Base-by-base conservation (phyloP, 1,140 invertebrate species). In the Protaetia brevitarsis region DNA sequence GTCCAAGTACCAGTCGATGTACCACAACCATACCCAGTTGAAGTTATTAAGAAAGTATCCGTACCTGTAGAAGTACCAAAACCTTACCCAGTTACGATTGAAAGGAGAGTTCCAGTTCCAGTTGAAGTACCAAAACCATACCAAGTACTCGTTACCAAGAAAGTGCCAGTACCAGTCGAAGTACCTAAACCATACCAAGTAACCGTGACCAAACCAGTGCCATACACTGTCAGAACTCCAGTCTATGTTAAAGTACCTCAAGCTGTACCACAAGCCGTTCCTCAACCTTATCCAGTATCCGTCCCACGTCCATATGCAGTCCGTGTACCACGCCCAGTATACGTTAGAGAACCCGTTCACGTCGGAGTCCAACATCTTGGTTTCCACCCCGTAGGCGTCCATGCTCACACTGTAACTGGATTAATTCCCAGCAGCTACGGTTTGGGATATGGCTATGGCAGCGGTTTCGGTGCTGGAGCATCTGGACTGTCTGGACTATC, bases 221-320 rank as follows among this genome's bases (percentile, higher is more conserved):
- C 73, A 34, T 75, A 78, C 31, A 66, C 72, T 28, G 76, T 79
- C 1, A 73, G 71, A 62, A 73, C 71, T 10, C 73, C 76, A 61
- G 74, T 79, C 31, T 76, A 73, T 45, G 70, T 79, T 13, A 72
- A 73, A 66, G 74, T 80, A 64, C 73, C 77, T 2, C 73, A 74
- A 6, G 73, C 76, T 7, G 76, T 78, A 3, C 62, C 61, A 6
- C 62, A 71, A 7, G 61, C 59, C 8, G 67, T 72, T 11, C 71
- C 70, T 27, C 67, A 69, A 66, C 70, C 72, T 2, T 68, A 74
- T 19, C 74, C 75, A 26, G 75, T 77, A 8, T 68, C 61, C 34
- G 73, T 76, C 7, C 70, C 72, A 26, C 71, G 71, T 64, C 75
- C 74, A 6, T 73, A 74, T 56, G 72, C 74, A 28, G 76, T 78